Conservation (phyloP, 2,797 vertebrate species). For the Lutjanus argentimaculatus region DNA sequence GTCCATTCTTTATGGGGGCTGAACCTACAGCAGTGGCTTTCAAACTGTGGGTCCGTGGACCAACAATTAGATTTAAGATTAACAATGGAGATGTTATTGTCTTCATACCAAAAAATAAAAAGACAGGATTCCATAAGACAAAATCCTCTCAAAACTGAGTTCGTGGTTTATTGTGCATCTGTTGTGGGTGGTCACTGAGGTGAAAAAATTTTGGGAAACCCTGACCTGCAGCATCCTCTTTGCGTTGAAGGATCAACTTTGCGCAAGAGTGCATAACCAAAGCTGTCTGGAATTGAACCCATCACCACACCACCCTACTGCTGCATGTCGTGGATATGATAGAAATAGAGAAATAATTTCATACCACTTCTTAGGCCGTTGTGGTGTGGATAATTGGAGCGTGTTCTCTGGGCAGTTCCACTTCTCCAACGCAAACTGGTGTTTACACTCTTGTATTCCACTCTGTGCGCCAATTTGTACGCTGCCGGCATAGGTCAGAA, state of each 20-base stretch:
- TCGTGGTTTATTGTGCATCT: too few species aligned
- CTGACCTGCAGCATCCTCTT: not conserved
- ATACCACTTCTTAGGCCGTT: constrained; percentile 93
- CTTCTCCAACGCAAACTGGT: constrained; percentile 95
- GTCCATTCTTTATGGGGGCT: too few species aligned
- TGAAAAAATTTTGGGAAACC: too few species aligned
- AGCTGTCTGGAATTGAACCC: not conserved
- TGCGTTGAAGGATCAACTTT: not conserved
- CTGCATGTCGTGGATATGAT: not conserved
- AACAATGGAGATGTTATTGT: too few species aligned
- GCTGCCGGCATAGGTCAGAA: constrained; percentile 92
- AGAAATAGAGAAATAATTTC: constrained; percentile 19
- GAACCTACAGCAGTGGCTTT: too few species aligned
- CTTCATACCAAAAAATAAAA: too few species aligned
- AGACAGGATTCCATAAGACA: too few species aligned
- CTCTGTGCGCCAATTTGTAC: constrained; percentile 93
- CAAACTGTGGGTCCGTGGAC: too few species aligned
- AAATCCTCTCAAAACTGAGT: too few species aligned
- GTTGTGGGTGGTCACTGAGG: too few species aligned
- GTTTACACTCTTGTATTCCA: constrained; percentile 96
- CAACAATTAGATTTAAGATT: too few species aligned
- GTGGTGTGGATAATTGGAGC: constrained; percentile 93
- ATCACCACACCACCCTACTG: not conserved
- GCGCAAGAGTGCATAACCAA: not conserved
- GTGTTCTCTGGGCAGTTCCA: constrained; percentile 98